Base-by-base conservation (phyloP, 2,113 vertebrate species). In the Sapajus apella region DNA sequence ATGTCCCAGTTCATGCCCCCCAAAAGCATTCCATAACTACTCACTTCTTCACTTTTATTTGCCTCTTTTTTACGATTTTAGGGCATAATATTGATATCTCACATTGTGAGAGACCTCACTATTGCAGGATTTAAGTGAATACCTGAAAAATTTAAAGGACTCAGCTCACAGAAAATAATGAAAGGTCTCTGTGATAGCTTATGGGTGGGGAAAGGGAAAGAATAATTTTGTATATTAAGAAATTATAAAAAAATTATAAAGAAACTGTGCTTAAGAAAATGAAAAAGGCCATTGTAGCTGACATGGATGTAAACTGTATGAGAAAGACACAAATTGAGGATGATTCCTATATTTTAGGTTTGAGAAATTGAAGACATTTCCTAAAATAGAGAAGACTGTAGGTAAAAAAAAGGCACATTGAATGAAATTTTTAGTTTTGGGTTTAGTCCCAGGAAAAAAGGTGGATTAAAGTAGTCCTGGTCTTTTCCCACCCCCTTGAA, bases 21-120 rank as follows among this genome's bases (percentile, higher is more conserved):
- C 27, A 5, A 80, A 73, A 73, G 23, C 10, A 64, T 75, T 88
- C 47, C 55, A 18, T 91, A 14, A 77, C 37, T 79, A 50, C 25
- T 87, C 43, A 76, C 75, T 94, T 72, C 25, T 73, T 94, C 23
- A 55, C 10, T 66, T 95, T 56, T 66, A 50, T 88, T 95, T 89
- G 52, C 32, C 35, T 88, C 81, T 45, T 35, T 85, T 94, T 25
- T 76, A 10, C 14, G 35, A 82, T 95, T 79, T 37, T 75, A 56
- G 83, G 30, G 5, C 35, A 72, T 45, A 7, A 21, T 75, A 72
- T 58, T 14, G 79, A 55, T 84, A 93, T 80, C n/a, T 84, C 2
- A 58, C 25, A 73, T 68, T 45, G 10, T 35, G 9, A 18, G 25
- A 55, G 93, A 79, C 11, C n/a, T 86, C 45, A 50, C 12, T 50